Evolutionary conservation across 2,113 vertebrate species (phyloP), one percentile per base, ranked within the genome.

Genomic region (Phylloscopus trochilus): DNA sequence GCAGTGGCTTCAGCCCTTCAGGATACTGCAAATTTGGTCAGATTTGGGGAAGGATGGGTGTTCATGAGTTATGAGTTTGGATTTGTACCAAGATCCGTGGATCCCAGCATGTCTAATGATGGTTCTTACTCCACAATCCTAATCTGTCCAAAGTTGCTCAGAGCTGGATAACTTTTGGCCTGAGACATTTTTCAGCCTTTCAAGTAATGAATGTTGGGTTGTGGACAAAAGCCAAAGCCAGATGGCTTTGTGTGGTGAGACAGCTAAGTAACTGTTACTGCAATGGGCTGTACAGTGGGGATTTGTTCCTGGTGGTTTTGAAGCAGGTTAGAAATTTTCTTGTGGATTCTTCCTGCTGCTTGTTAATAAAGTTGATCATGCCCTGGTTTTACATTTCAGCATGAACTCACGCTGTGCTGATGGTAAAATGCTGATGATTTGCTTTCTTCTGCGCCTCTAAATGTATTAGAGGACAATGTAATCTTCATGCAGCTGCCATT

Each of bases 211-310:
- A 56, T 39, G 20, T 20, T 81, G 80, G 46, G 49, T 43, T 90
- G 88, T 87, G 86, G 90, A 62, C 75, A 43, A 89, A 94, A 96
- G 16, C 76, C 77, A 76, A 96, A 96, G 69, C 88, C 88, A 90
- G 83, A 92, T 82, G 66, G 49, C 52, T 95, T 90, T 59, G 37
- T 93, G 76, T 86, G 70, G 46, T 80, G 67, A 85, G 44, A 49
- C 56, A 53, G 72, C 43, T 70, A 27, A 77, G 39, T 75, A 92
- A 87, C 56, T 59, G 82, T 91, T 88, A 83, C 87, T 89, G 73
- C 66, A 72, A 22, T 26, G n/a, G 49, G 41, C n/a, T 49, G 28
- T 52, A n/a, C 0, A 3, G 16, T 22, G 4, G 56, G 20, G 13
- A 73, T 83, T 49, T 7, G 1, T 37, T 87, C 49, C 64, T 73